Evolutionary conservation across 53 echinoderm and acorn worm species (phyloP).

Genomic region (Echinometra lucunter): DNA sequence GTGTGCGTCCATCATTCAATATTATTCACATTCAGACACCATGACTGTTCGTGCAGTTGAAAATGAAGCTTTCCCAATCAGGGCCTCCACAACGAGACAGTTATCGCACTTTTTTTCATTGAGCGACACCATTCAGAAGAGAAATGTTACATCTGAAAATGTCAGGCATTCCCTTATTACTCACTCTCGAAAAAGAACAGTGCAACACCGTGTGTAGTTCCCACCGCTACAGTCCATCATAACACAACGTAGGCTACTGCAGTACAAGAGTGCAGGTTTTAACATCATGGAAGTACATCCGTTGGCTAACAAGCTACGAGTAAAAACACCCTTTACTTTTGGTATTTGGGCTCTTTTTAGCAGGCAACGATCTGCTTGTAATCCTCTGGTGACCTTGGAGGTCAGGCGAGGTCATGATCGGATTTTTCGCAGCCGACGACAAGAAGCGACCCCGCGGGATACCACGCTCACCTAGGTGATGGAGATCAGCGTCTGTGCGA

Average conservation of each 20-base stretch:
- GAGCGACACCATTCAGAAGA: background rate
- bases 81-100: background rate
- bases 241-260: background rate
- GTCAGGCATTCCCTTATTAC: background rate
- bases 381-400: conserved; percentile 29
- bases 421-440: background rate
- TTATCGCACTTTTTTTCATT: background rate
- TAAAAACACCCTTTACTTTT: background rate
- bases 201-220: background rate
- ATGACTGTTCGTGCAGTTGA: background rate
- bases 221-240: background rate
- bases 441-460: background rate
- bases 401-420: conserved; percentile 16
- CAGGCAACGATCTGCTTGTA: conserved; percentile 25
- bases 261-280: background rate
- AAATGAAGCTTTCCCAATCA: background rate
- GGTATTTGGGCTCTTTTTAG: conserved; percentile 26
- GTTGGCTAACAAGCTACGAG: conserved; percentile 7
- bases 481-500: background rate
- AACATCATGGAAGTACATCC: too few species aligned
- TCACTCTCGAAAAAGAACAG: background rate
- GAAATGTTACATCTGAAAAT: conserved; percentile 4
- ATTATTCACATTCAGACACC: background rate
- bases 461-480: conserved; percentile 19
- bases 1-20: background rate